Percentiles rank a stretch among this genome's conserved stretches.
Evolutionary conservation across 2,888 invertebrate genomes (phyloP).

Genomic region (Phorcus lineatus): DNA sequence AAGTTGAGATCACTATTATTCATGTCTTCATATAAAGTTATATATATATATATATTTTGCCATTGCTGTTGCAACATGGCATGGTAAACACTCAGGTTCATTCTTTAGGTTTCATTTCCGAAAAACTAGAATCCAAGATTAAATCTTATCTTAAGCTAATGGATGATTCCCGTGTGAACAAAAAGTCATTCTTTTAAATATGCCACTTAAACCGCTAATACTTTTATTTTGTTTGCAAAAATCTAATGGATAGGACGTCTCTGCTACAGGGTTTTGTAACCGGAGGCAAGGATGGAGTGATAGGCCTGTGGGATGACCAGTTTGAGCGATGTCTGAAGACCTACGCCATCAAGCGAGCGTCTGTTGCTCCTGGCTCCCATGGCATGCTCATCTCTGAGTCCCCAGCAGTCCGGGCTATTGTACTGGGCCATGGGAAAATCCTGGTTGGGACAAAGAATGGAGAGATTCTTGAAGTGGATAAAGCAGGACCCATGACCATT

Average conservation of each 20-base stretch:
- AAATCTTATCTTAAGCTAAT: too few relatives aligned
- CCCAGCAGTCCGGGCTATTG: conserved; percentile 73
- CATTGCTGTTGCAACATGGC: too few relatives aligned
- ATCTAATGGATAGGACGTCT: too few relatives aligned
- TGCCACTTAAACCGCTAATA: too few relatives aligned
- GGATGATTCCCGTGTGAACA: too few relatives aligned
- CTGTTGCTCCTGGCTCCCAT: conserved; percentile 60
- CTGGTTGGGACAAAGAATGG: conserved; percentile 75
- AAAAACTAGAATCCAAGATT: too few relatives aligned
- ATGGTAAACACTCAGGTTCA: too few relatives aligned
- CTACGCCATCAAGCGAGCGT: conserved; percentile 71
- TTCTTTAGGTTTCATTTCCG: too few relatives aligned
- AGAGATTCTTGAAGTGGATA: conserved; percentile 75
- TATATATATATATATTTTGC: too few relatives aligned
- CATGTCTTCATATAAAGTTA: too few relatives aligned
- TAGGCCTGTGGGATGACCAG: conserved; percentile 75
- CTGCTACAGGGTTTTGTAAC: conserved; percentile 75
- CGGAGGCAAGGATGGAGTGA: conserved; percentile 76
- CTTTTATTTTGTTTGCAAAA: too few relatives aligned
- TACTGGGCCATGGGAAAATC: conserved; percentile 74
- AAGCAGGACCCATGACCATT: conserved; percentile 72
- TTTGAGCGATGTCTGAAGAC: conserved; percentile 75
- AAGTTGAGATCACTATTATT: background rate
- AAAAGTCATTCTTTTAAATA: too few relatives aligned
- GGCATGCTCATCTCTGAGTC: conserved; percentile 69